Conservation (phyloP, 2,113 vertebrate genomes). For the Xenus cinereus region DNA sequence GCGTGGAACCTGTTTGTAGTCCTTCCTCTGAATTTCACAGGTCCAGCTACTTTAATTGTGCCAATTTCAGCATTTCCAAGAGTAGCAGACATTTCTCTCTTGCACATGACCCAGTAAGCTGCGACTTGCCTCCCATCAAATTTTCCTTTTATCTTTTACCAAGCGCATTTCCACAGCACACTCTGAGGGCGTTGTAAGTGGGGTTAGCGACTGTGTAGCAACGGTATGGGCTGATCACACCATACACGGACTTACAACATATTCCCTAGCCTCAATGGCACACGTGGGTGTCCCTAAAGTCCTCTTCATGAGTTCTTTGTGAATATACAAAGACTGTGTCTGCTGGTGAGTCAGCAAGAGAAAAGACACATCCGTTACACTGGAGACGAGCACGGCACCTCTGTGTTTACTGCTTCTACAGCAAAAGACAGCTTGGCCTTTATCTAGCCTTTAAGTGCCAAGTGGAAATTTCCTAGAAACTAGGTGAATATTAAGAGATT, state of each 20-base stretch:
- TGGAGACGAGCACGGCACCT: background rate
- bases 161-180: conserved; percentile 26
- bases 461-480: background rate
- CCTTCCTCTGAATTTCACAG: background rate
- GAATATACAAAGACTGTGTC: conserved; percentile 89
- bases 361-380: conserved; percentile 80
- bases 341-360: conserved; percentile 83
- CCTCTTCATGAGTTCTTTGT: conserved; percentile 99
- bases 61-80: conserved; percentile 62
- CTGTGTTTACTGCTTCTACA: conserved; percentile 42
- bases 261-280: conserved; percentile 96
- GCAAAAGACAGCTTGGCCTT: background rate
- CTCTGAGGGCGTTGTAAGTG: conserved; percentile 36
- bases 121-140: background rate
- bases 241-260: conserved; percentile 91
- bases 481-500: background rate
- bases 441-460: background rate
- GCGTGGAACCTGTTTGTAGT: background rate
- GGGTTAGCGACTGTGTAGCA: conserved; percentile 79
- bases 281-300: conserved; percentile 93
- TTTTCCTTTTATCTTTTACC: background rate
- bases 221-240: conserved; percentile 51
- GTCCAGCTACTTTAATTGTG: background rate
- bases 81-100: background rate
- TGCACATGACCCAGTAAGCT: background rate